Evolutionary conservation across 2,888 invertebrate species (phyloP), one percentile per base, ranked within the genome.

Genomic region (Trachelus stipa): DNA sequence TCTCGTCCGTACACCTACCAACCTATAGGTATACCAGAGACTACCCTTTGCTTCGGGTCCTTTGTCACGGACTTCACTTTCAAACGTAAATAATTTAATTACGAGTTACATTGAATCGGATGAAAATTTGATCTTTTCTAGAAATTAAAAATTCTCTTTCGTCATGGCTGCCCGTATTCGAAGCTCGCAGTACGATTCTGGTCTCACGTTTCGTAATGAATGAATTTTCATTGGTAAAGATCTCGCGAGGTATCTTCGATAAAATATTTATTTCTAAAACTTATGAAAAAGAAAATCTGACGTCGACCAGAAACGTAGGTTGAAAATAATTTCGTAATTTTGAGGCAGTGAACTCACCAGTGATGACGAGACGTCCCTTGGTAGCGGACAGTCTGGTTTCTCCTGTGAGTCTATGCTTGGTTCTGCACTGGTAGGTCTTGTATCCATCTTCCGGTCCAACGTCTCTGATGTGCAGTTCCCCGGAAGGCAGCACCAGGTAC

Each of bases 381-480:
- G 98, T 98, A 77, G 98, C 98, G 87, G 98, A 98, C 85, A 98
- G 93, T 91, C 97, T 94, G 78, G 98, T 98, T 94, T 98, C 98
- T 85, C 97, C 98, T 85, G 98, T 98, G 77, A 98, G 93, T 88
- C 97, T 95, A 91, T 98, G 98, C 92, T 97, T 97, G 80, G 98
- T 98, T 87, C 98, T 95, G 92, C 98, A 98, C 92, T 98, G 97
- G 91, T 98, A 98, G 81, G 97, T 96, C 92, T 97, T 97, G 92
- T 97, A 97, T 82, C 97, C 97, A 92, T 98, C 98, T 92, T 97
- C 97, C 82, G 97, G 97, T 92, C 97, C 97, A 81, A 98, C 98
- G 93, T 98, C 97, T 90, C 97, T 95, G 88, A 98, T 98, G 92
- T 98, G 98, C 83, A 99, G 94, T 92, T 98, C 98, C 84, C 98